A percentile compares a stretch with the other conserved stretches of the same genome.
phyloP scores from a whole-genome alignment of 2,888 invertebrate genomes.

The Cancer borealis region DNA sequence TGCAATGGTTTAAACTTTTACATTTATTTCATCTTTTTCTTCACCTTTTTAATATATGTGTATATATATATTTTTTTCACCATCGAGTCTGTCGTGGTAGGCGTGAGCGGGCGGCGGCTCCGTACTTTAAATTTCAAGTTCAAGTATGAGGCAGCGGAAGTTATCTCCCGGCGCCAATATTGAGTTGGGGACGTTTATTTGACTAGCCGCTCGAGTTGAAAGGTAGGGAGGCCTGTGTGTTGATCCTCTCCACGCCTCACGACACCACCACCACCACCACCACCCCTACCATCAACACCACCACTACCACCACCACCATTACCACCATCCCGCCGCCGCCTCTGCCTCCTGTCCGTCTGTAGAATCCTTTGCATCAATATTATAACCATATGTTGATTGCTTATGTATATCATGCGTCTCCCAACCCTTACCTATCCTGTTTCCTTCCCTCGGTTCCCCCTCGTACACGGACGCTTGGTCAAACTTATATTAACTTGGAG shows the following conservation, averaged over 20 bases:
- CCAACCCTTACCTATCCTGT: background rate
- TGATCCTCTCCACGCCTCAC: background rate
- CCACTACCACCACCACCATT: background rate
- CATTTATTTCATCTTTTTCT: background rate
- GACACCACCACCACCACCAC: background rate
- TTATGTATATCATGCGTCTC: background rate
- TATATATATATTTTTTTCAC: background rate
- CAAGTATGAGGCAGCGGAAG: background rate
- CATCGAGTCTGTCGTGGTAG: background rate
- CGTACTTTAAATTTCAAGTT: background rate
- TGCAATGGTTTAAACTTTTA: background rate
- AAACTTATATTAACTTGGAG: background rate
- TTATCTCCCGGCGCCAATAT: conserved; percentile 18
- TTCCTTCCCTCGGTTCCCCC: background rate
- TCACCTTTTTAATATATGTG: no score
- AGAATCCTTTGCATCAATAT: background rate
- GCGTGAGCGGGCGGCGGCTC: conserved; percentile 13
- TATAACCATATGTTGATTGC: background rate
- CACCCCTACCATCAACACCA: no score
- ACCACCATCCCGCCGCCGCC: background rate
- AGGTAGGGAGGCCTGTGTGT: background rate
- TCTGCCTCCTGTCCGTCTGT: background rate
- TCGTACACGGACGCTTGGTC: background rate
- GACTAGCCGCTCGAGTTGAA: conserved; percentile 31
- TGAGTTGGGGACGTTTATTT: conserved; percentile 35